A percentile compares a stretch with the other conserved stretches of the same genome.
Conservation (phyloP, 2,888 invertebrate genomes). For the Dolomedes plantarius region DNA sequence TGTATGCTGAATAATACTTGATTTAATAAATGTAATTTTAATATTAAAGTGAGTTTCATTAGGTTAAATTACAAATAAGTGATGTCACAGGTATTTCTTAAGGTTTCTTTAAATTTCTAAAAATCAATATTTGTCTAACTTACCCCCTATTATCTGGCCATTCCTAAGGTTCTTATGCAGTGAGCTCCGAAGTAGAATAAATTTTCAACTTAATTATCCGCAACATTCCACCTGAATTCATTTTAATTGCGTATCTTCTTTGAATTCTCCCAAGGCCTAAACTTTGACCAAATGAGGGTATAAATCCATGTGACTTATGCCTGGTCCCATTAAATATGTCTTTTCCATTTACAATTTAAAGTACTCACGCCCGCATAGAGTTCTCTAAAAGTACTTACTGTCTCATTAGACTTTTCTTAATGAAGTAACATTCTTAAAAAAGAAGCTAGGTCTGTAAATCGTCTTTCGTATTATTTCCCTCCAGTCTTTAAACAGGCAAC, state of each 20-base stretch:
- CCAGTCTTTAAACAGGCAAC: constrained; percentile 40
- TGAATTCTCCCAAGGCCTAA: not conserved
- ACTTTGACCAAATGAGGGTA: not conserved
- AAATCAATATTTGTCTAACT: too few relatives aligned
- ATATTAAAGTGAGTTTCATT: too few relatives aligned
- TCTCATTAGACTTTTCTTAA: constrained; percentile 61
- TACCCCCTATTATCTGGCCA: too few relatives aligned
- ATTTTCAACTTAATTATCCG: not conserved
- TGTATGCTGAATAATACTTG: too few relatives aligned
- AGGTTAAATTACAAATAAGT: too few relatives aligned
- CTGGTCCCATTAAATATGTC: not conserved
- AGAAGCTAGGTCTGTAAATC: constrained; percentile 49
- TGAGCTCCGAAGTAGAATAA: not conserved
- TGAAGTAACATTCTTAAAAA: constrained; percentile 62
- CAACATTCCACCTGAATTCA: not conserved
- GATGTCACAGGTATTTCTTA: too few relatives aligned
- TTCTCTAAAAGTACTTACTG: constrained; percentile 57
- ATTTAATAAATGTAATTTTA: too few relatives aligned
- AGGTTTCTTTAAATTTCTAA: too few relatives aligned
- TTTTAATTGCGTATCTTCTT: not conserved
- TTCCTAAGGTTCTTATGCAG: too few relatives aligned
- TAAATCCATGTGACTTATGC: not conserved
- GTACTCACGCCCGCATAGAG: not conserved
- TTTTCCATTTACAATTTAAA: not conserved
- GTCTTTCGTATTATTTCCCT: constrained; percentile 49